Evolutionary conservation across 2,797 vertebrate species (phyloP).

Genomic region (Acrocephalus scirpaceus): DNA sequence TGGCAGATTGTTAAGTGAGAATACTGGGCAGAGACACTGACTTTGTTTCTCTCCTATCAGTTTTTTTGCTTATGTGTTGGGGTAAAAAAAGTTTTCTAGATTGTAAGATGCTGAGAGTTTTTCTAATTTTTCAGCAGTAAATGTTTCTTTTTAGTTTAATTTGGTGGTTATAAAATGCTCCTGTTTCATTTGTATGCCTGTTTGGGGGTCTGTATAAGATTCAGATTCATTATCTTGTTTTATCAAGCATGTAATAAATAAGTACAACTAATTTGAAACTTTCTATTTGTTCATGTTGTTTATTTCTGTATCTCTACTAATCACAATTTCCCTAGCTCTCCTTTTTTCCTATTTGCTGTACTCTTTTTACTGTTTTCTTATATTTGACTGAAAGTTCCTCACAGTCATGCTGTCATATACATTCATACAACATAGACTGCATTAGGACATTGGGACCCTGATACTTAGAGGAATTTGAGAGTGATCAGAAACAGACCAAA

Average conservation of each 20-base stretch:
- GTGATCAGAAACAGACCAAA: neutral
- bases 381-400: neutral
- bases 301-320: neutral
- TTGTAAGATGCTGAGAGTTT: neutral
- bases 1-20: neutral
- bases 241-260: constrained; percentile 16
- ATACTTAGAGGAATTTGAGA: neutral
- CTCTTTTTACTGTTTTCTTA: neutral
- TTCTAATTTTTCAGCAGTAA: neutral
- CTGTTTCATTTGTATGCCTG: neutral
- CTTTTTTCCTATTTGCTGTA: neutral
- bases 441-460: neutral
- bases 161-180: neutral
- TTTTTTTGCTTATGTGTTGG: neutral
- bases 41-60: neutral
- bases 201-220: neutral
- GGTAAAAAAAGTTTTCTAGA: neutral
- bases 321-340: neutral
- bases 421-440: neutral
- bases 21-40: neutral
- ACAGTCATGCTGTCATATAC: neutral
- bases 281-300: neutral
- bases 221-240: constrained; percentile 12
- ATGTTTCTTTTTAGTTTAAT: neutral
- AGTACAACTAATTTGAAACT: neutral